phyloP scores from a whole-genome alignment of 2,797 vertebrate species.

The Vireo griseus region DNA sequence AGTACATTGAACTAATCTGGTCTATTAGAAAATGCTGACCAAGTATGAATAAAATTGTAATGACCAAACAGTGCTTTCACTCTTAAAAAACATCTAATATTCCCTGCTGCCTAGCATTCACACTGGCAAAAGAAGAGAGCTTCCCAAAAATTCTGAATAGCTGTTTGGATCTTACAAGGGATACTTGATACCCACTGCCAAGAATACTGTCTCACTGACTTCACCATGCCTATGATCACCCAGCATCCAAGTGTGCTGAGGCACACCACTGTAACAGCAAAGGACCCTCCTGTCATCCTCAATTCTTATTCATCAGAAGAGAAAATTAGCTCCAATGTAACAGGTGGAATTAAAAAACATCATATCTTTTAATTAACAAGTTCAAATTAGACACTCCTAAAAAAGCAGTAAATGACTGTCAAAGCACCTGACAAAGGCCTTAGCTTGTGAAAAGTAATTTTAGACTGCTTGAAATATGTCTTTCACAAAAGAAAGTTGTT shows the following conservation, averaged over 20 bases:
- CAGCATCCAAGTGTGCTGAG: background rate
- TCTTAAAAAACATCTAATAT: background rate
- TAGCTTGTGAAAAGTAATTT: background rate
- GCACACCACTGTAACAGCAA: background rate
- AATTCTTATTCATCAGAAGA: background rate
- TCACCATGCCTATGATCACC: background rate
- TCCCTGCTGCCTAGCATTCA: fast-evolving
- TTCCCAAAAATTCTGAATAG: background rate
- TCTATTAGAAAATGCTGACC: background rate
- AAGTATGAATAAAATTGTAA: background rate
- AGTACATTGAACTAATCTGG: background rate
- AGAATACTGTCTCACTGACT: background rate
- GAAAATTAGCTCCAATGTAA: background rate
- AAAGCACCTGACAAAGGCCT: background rate
- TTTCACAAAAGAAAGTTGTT: background rate
- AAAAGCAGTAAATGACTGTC: background rate
- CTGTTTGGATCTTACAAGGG: background rate
- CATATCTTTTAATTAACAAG: background rate
- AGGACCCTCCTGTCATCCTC: background rate
- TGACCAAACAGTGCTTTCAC: background rate
- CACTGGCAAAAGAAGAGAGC: background rate
- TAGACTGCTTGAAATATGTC: background rate
- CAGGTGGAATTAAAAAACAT: background rate
- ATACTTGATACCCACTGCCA: background rate
- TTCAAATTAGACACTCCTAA: background rate